Conservation (phyloP, 2,113 vertebrate genomes). For the Bungarus multicinctus region DNA sequence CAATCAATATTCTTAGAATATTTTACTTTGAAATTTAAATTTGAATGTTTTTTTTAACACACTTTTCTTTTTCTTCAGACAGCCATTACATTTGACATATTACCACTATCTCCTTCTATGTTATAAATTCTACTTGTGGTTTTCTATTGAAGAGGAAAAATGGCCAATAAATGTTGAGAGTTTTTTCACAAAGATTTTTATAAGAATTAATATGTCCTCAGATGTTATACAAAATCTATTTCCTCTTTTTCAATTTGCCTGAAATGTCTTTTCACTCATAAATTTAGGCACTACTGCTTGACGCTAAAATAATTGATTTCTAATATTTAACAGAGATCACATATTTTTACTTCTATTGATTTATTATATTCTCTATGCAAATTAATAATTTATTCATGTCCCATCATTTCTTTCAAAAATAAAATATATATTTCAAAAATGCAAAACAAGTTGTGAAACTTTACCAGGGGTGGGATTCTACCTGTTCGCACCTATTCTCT, state of each 20-base stretch:
- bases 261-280: background rate
- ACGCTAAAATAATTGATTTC: background rate
- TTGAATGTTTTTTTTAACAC: background rate
- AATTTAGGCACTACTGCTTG: background rate
- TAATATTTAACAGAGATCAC: background rate
- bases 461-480: no score
- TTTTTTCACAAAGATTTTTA: background rate
- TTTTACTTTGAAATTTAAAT: background rate
- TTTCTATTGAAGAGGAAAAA: background rate
- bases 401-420: background rate
- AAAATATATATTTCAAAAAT: slow-evolving; percentile 2
- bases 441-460: background rate
- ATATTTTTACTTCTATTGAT: background rate
- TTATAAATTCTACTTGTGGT: background rate
- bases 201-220: background rate
- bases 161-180: background rate
- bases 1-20: background rate
- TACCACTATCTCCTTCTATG: rapidly evolving
- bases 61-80: background rate
- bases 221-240: background rate
- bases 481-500: no score
- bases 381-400: background rate
- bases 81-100: background rate
- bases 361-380: background rate
- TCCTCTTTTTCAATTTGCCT: background rate